Evolutionary conservation across 2,797 vertebrate species (phyloP).

Genomic region (Cheirogaleus major): DNA sequence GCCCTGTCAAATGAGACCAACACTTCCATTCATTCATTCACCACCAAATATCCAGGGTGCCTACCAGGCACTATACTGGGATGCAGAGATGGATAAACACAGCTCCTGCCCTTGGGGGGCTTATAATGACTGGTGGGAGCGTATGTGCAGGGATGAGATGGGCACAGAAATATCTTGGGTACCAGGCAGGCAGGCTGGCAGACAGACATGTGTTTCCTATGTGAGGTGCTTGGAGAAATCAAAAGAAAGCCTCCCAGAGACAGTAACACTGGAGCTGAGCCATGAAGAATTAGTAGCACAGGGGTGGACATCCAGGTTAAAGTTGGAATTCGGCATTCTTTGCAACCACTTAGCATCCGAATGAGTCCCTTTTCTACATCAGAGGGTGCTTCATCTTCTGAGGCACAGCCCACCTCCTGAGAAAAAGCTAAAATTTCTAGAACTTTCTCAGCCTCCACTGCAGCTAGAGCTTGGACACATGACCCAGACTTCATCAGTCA

Average conservation of each 20-base stretch:
- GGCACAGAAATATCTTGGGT: not conserved
- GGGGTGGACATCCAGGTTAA: not conserved
- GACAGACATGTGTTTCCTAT: not conserved
- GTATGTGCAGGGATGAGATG: not conserved
- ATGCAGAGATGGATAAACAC: slow-evolving; percentile 23
- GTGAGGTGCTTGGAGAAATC: slow-evolving; percentile 25
- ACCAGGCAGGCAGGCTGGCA: not conserved
- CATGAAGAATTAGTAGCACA: not conserved
- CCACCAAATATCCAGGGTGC: slow-evolving; percentile 7
- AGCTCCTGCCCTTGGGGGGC: not conserved
- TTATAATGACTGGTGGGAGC: not conserved
- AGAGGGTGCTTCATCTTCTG: not conserved
- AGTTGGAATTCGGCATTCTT: not conserved
- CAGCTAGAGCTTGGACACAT: not conserved
- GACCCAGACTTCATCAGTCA: not conserved
- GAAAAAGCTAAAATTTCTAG: slow-evolving; percentile 20
- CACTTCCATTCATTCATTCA: slow-evolving; percentile 75
- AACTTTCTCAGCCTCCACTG: not conserved
- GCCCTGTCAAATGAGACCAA: slow-evolving; percentile 59
- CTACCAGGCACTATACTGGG: not conserved
- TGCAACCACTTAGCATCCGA: not conserved
- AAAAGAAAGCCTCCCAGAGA: slow-evolving; percentile 37
- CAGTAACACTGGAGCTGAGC: not conserved
- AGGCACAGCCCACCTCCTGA: not conserved
- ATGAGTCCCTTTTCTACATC: not conserved